Base-by-base conservation (phyloP, 2,888 invertebrate genomes). In the Adelphocoris suturalis region DNA sequence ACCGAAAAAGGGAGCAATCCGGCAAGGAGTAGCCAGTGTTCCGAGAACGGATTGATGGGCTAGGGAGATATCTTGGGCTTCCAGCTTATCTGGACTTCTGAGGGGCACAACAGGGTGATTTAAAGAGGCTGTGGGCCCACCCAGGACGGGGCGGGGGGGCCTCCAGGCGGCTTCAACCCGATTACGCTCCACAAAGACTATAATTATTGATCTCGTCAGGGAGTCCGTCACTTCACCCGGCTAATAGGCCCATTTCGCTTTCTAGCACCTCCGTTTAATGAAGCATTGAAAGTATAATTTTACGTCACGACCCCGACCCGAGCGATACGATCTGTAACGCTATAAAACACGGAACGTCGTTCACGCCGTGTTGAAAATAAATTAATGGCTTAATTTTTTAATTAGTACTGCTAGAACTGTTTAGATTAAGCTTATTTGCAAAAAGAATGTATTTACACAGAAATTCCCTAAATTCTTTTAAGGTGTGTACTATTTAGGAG, bases 221-320 rank as follows among this genome's bases (percentile, higher is more conserved):
- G 68, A 68, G 68, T 27, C 68, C 68, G 68, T 27, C 68, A 68
- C 68, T 68, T 68, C 68, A 23, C 68, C 68, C 5, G 19, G 68
- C 68, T 68, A 68, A 68, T 68, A 68, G 68, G 68, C 9, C 68
- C 68, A 68, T 68, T 68, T 68, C 68, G 68, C 68, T 68, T 68
- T 68, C 68, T 68, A 68, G 68, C 68, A 68, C 68, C 68, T 68
- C 61, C 61, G 61, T 68, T 68, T 68, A 68, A 68, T 68, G 68
- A 68, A 68, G 23, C 68, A 68, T 68, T 68, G 68, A 68, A 68
- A 68, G 68, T 68, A 68, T 68, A 68, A 68, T 68, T 68, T 23
- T 68, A 4, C 23, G 23, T 23, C 68, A 23, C 23, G 68, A 19
- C 23, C 12, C 68, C n/a, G 23, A 5, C n/a, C 3, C 23, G 23